These are phyloP conservation scores for Sitodiplosis mosellana DNA, from an alignment of 1,140 invertebrate species.

Conservation along the genomic window DNA sequence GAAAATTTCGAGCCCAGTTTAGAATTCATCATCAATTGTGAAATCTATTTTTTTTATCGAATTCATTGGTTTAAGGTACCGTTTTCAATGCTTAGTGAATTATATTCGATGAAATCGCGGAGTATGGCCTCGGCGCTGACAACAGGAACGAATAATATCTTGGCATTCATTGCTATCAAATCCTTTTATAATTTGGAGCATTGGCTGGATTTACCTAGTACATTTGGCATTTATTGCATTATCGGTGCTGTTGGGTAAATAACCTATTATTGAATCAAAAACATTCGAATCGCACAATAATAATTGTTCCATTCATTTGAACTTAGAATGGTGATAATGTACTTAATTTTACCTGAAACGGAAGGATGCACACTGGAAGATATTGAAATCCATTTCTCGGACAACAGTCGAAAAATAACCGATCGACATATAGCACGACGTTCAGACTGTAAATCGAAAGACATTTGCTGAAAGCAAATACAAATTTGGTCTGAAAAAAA, in stretches of 20 bases:
- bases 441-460: too few species aligned
- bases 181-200: slow-evolving; percentile 34
- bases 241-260: slow-evolving; percentile 27
- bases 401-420: slow-evolving; percentile 11
- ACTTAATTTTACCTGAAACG: slow-evolving; percentile 59
- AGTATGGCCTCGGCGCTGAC: slow-evolving; percentile 35
- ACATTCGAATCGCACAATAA: too few species aligned
- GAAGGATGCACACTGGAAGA: slow-evolving; percentile 59
- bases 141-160: slow-evolving; percentile 35
- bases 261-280: too few species aligned
- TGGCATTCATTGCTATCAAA: slow-evolving; percentile 40
- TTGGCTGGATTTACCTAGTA: slow-evolving; percentile 30
- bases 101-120: slow-evolving; percentile 24
- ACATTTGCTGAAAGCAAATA: too few species aligned
- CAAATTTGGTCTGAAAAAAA: too few species aligned
- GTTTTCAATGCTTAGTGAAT: slow-evolving; percentile 32
- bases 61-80: slow-evolving; percentile 12
- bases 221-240: slow-evolving; percentile 40
- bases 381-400: slow-evolving; percentile 40
- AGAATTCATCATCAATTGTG: too few species aligned
- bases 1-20: too few species aligned
- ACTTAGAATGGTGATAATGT: slow-evolving; percentile 24
- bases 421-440: background rate
- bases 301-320: too few species aligned
- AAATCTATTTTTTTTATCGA: too few species aligned